A percentile compares a stretch with the other conserved stretches of the same genome.
phyloP scores from a whole-genome alignment of 2,113 vertebrate species.

The Proteles cristata region DNA sequence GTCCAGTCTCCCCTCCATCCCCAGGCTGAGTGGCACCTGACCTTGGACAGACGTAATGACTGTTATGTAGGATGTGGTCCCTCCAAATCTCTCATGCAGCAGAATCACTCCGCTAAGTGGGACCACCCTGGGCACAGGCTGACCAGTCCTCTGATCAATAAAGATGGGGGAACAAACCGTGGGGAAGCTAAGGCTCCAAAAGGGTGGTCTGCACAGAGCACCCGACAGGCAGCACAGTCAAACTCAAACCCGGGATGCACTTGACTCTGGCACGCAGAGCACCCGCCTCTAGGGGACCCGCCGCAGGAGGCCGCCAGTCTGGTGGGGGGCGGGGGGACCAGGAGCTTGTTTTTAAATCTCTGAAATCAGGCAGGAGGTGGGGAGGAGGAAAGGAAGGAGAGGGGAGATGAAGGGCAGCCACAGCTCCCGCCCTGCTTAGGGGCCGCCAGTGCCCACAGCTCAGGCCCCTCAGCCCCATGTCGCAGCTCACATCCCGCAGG shows the following conservation, averaged over 20 bases:
- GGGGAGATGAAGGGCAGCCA: neutral
- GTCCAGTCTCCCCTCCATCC: neutral
- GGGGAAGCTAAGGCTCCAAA: neutral
- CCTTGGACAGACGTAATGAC: neutral
- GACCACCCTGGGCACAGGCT: neutral
- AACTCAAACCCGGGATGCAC: rapidly evolving
- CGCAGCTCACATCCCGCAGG: conserved; percentile 31
- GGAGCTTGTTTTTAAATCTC: neutral
- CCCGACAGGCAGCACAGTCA: neutral
- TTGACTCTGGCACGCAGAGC: neutral
- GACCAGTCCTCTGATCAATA: neutral
- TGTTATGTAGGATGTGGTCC: neutral
- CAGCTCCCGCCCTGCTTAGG: neutral
- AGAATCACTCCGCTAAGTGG: neutral
- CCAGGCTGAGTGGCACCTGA: neutral
- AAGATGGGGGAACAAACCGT: neutral
- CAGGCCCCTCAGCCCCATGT: neutral
- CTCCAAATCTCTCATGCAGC: neutral
- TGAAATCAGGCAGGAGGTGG: neutral
- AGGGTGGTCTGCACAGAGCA: neutral
- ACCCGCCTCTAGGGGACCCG: neutral
- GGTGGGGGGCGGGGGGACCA: no score
- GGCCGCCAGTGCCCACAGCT: neutral
- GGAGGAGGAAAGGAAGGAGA: neutral
- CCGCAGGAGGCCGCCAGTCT: neutral